Evolutionary conservation across 2,888 invertebrate genomes (phyloP), one percentile per base, ranked within the genome.

Genomic region (Mamestra brassicae): DNA sequence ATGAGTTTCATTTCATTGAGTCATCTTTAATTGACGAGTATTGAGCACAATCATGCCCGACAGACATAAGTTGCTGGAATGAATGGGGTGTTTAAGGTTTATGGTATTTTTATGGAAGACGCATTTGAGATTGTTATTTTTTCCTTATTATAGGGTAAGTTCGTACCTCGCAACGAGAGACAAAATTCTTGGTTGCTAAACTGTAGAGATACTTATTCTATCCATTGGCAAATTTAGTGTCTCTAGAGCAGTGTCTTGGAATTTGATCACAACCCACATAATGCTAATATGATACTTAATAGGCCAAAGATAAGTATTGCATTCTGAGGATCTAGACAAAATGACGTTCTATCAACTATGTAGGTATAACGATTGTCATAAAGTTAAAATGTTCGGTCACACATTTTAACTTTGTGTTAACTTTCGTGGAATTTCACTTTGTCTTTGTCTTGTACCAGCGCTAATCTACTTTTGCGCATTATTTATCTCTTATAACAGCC

Each of bases 1-100:
- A 75, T 69, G 60, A 62, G 73, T 78, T 77, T 84, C 64, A 72
- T 80, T 84, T 80, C 76, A 86, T 85, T 83, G 74, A 80, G 69
- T 80, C 81, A 77, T 81, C 65, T 68, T 61, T 79, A 72, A 79
- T 81, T 77, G 73, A 70, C 34, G 57, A 68, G 61, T 70, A 84
- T 86, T 67, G 81, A 84, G 58, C 54, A 77, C 67, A 81, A 83
- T 81, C 69, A 71, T 71, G 45, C 42, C 52, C 47, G 65, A 79
- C 57, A 60, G 69, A 80, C 34, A 42, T 57, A 58, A 71, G 38
- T 63, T 45, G 60, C 34, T 60, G 54, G 17, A 72, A 54, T 70
- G 4, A 67, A 67, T 57, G 11, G 45, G 7, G 17, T 66, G 50
- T 4, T 17, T 15, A 52, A 57, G 8, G 54, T 73, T 47, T 62